A percentile compares a stretch with the other conserved stretches of the same genome.
Conservation (phyloP, 2,113 vertebrate genomes). For the Chaetops frenatus region DNA sequence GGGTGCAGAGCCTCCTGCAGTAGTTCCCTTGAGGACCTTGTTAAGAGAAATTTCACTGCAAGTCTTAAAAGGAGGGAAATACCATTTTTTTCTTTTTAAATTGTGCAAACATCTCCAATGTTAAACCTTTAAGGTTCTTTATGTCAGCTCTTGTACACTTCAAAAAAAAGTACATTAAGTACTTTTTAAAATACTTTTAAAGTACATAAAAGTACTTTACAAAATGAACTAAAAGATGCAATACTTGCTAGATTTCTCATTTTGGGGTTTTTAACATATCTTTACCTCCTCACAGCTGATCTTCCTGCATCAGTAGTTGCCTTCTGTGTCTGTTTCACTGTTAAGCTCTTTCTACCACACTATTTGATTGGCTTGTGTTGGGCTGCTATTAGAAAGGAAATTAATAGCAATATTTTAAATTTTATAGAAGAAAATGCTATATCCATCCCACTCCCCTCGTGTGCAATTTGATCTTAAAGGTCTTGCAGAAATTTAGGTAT, state of each 20-base stretch:
- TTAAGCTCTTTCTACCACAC: neutral
- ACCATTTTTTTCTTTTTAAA: neutral
- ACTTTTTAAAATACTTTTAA: too few relatives aligned
- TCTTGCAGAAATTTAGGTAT: neutral
- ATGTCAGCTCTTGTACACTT: neutral
- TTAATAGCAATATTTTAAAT: neutral
- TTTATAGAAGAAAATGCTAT: neutral
- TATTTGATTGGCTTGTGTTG: neutral
- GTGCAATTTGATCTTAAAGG: neutral
- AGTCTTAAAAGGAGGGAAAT: neutral
- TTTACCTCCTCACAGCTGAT: neutral
- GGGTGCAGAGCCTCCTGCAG: neutral
- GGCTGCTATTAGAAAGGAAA: neutral
- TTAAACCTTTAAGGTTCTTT: neutral
- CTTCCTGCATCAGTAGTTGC: neutral
- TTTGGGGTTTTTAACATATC: rapidly evolving
- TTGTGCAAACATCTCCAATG: neutral
- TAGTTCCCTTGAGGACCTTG: neutral
- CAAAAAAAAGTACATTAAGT: neutral
- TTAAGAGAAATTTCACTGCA: neutral
- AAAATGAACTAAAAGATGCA: neutral
- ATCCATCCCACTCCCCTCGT: neutral
- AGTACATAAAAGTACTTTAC: neutral
- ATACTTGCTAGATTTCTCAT: neutral
- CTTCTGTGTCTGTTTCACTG: neutral